These are phyloP conservation scores for Lasioglossum calceatum DNA, from an alignment of 2,888 invertebrate genomes.

Conservation along the genomic window DNA sequence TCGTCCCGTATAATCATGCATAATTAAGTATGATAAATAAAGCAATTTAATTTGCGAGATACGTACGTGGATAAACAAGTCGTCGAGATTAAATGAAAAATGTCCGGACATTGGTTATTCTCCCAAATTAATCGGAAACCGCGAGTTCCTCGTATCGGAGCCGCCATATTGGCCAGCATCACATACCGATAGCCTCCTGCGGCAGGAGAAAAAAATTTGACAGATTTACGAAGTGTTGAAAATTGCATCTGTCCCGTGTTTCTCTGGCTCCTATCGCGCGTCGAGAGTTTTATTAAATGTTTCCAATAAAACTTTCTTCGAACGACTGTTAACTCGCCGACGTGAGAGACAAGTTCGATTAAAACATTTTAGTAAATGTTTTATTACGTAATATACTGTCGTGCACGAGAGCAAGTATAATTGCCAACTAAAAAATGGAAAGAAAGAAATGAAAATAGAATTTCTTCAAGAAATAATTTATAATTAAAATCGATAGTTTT, in stretches of 20 bases:
- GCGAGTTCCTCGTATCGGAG: constrained; percentile 30
- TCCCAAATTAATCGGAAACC: constrained; percentile 52
- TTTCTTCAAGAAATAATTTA: not conserved
- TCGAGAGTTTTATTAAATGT: constrained; percentile 14
- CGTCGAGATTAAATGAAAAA: constrained; percentile 37
- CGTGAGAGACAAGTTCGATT: constrained; percentile 7
- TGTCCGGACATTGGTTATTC: constrained; percentile 11
- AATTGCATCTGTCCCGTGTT: not conserved
- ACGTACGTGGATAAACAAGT: constrained; percentile 1
- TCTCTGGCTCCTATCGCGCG: not conserved
- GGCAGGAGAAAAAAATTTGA: not conserved
- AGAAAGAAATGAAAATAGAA: not conserved
- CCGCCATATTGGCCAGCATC: not conserved
- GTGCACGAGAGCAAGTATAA: not conserved
- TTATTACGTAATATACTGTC: not conserved
- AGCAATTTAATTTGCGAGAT: not conserved
- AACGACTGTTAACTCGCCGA: not conserved
- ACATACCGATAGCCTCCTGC: not conserved
- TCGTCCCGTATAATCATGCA: not conserved
- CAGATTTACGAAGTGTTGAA: constrained; percentile 2
- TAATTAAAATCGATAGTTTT: not conserved
- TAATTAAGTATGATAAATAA: not conserved
- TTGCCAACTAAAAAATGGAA: not conserved
- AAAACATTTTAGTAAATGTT: not conserved
- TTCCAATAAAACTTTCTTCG: constrained; percentile 43